Evolutionary conservation across 2,888 invertebrate genomes (phyloP).

Genomic region (Ormyrus thymus): DNA sequence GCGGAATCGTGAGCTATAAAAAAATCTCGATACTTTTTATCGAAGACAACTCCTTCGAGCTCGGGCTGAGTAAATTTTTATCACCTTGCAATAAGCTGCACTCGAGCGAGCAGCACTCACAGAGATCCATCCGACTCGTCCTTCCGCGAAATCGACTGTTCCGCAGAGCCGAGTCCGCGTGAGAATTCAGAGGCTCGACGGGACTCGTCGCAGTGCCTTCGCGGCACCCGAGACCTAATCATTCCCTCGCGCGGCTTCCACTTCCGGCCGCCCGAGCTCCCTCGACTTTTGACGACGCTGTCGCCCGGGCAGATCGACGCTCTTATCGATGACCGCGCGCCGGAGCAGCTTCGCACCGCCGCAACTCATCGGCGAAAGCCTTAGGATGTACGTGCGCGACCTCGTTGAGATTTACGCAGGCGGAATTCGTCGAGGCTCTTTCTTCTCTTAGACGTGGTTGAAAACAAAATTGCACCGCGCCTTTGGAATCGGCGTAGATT

Average conservation of each 20-base stretch:
- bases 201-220: slow-evolving; percentile 2
- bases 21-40: no score
- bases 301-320: not conserved
- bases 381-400: not conserved
- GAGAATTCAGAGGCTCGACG: no score
- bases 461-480: not conserved
- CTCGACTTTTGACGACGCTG: not conserved
- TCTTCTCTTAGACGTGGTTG: not conserved
- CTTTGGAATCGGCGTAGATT: no score
- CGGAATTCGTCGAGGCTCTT: not conserved
- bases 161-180: no score
- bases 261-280: not conserved
- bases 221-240: not conserved
- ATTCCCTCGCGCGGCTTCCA: no score
- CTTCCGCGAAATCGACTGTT: no score
- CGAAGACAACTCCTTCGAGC: no score
- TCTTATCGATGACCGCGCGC: not conserved
- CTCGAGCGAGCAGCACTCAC: no score
- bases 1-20: no score
- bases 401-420: not conserved
- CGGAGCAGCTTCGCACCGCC: not conserved
- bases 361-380: not conserved
- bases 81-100: no score
- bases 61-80: no score
- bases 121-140: no score